Conservation (phyloP, 1,140 invertebrate species). For the Halictus rubicundus region DNA sequence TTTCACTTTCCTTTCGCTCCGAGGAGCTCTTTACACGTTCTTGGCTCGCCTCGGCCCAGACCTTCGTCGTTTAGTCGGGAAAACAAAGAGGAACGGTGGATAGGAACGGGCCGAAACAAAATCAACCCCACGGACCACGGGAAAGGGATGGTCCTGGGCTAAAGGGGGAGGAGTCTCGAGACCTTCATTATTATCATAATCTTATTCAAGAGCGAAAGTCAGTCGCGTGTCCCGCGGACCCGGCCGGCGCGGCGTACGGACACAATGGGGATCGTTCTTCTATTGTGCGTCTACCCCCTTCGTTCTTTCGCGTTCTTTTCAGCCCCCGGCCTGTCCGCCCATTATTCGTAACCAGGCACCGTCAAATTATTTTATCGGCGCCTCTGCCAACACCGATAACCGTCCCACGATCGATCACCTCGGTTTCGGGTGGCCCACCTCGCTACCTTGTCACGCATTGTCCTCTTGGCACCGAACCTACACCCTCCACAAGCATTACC, state of each 20-base stretch:
- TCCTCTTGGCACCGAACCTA: background rate
- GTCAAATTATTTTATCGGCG: constrained; percentile 65
- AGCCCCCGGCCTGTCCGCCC: constrained; percentile 35
- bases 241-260: constrained; percentile 33
- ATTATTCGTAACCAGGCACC: constrained; percentile 60
- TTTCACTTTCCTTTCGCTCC: constrained; percentile 11
- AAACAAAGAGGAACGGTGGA: constrained; percentile 18
- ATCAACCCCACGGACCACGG: constrained; percentile 40
- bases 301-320: constrained; percentile 41
- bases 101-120: constrained; percentile 63
- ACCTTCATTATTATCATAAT: constrained; percentile 74
- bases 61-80: background rate
- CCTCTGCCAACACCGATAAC: constrained; percentile 41
- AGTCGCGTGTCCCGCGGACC: constrained; percentile 70
- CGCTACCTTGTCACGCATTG: constrained; percentile 21
- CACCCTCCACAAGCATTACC: background rate
- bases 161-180: constrained; percentile 27
- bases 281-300: constrained; percentile 52
- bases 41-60: background rate
- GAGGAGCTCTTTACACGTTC: background rate
- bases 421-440: constrained; percentile 19
- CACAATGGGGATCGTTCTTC: constrained; percentile 64
- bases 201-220: constrained; percentile 76
- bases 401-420: constrained; percentile 53
- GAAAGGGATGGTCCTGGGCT: background rate